Conservation (phyloP, 2,888 invertebrate species). For the Lycaena phlaeas region DNA sequence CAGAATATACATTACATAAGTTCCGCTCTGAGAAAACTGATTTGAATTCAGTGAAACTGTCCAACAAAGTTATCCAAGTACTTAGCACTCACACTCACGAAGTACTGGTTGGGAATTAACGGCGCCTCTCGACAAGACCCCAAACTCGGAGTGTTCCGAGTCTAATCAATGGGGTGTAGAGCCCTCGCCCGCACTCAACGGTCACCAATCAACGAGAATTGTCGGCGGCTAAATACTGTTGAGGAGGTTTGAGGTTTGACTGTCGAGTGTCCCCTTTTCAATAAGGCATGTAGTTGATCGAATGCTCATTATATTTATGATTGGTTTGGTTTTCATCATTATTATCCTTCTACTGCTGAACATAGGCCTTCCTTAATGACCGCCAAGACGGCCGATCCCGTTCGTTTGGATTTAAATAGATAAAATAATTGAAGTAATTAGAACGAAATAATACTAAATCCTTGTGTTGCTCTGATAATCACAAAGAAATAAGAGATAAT, state of each 20-base stretch:
- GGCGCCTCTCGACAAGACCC: background rate
- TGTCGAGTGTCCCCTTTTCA: background rate
- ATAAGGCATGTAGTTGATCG: background rate
- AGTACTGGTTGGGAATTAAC: background rate
- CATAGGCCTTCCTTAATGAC: too few species aligned
- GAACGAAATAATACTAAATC: too few species aligned
- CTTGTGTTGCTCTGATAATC: too few species aligned
- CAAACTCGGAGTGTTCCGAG: background rate
- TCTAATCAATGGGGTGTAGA: slow-evolving; percentile 3
- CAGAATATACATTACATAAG: too few species aligned
- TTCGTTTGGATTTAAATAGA: too few species aligned
- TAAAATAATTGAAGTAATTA: too few species aligned
- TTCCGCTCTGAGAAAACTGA: background rate
- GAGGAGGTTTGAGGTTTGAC: background rate
- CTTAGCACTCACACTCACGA: slow-evolving; percentile 1
- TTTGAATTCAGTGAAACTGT: background rate
- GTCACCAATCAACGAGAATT: background rate
- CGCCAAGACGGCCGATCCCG: too few species aligned
- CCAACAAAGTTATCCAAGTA: background rate
- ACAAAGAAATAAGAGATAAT: too few species aligned
- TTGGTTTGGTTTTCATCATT: background rate
- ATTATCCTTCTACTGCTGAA: background rate
- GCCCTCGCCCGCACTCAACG: background rate
- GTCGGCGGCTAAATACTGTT: background rate
- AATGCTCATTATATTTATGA: background rate